Percentiles rank a stretch among this genome's conserved stretches.
phyloP scores from a whole-genome alignment of 2,797 vertebrate genomes.

The Thalassophryne amazonica region DNA sequence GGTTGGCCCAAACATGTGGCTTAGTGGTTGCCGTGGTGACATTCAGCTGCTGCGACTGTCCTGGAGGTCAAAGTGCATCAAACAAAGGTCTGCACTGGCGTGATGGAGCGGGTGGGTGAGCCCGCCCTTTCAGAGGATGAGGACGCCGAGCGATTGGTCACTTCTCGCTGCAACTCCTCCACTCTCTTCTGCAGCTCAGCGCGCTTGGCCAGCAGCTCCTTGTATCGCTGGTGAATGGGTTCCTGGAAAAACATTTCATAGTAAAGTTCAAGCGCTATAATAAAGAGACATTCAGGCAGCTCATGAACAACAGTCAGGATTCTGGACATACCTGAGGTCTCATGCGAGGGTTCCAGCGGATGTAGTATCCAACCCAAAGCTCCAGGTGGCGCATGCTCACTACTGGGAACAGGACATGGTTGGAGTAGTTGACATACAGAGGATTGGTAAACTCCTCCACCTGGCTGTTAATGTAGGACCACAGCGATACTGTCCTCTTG shows the following conservation, averaged over 20 bases:
- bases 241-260: slow-evolving; percentile 86
- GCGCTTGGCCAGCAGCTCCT: slow-evolving; percentile 92
- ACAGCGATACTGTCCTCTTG: slow-evolving; percentile 90
- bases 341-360: slow-evolving; percentile 97
- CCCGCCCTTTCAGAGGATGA: slow-evolving; percentile 85
- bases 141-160: slow-evolving; percentile 85
- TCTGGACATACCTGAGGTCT: slow-evolving; percentile 85
- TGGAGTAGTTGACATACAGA: slow-evolving; percentile 90
- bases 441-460: slow-evolving; percentile 95
- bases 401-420: slow-evolving; percentile 93
- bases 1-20: slow-evolving; percentile 2
- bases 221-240: slow-evolving; percentile 90
- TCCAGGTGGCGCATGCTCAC: slow-evolving; percentile 96
- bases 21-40: slow-evolving; percentile 2
- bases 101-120: slow-evolving; percentile 87
- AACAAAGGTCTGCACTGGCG: slow-evolving; percentile 92
- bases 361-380: slow-evolving; percentile 97
- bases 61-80: slow-evolving; percentile 51
- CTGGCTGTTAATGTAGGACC: slow-evolving; percentile 98
- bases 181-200: slow-evolving; percentile 93
- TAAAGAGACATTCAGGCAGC: neutral
- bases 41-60: neutral
- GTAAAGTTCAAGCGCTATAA: neutral
- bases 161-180: slow-evolving; percentile 92
- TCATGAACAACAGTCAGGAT: neutral